A percentile compares a stretch with the other conserved stretches of the same genome.
phyloP scores from a whole-genome alignment of 2,888 invertebrate species.

The Drosophila nr. fundita region DNA sequence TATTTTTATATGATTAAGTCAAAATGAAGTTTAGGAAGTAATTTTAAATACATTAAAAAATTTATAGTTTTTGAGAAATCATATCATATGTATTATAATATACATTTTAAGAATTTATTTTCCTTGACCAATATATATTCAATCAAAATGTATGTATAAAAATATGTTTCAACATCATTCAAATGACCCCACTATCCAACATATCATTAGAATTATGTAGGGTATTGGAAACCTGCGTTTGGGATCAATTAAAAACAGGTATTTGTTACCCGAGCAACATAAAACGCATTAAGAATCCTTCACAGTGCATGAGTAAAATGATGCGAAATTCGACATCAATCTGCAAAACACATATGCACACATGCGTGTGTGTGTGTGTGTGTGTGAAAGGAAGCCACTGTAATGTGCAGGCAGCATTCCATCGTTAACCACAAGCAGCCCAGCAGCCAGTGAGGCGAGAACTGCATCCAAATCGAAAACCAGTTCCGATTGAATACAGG shows the following conservation, averaged over 20 bases:
- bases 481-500: constrained; percentile 50
- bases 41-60: neutral
- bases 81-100: neutral
- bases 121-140: neutral
- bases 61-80: neutral
- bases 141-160: neutral
- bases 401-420: constrained; percentile 54
- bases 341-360: constrained; percentile 29
- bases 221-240: constrained; percentile 14
- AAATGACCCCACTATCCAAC: neutral
- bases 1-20: neutral
- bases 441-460: constrained; percentile 32
- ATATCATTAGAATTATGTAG: neutral
- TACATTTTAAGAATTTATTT: neutral
- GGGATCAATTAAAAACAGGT: constrained; percentile 61
- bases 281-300: constrained; percentile 61
- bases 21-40: neutral
- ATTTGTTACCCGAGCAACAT: constrained; percentile 53
- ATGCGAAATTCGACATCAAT: constrained; percentile 53
- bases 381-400: constrained; percentile 45
- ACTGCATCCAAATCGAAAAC: constrained; percentile 50
- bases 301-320: constrained; percentile 42
- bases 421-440: constrained; percentile 49
- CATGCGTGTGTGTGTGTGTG: constrained; percentile 28
- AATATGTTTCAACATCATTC: neutral